Percentiles rank a stretch among this genome's conserved stretches.
phyloP scores from a whole-genome alignment of 2,888 invertebrate species.

The Nemotelus pantherinus region DNA sequence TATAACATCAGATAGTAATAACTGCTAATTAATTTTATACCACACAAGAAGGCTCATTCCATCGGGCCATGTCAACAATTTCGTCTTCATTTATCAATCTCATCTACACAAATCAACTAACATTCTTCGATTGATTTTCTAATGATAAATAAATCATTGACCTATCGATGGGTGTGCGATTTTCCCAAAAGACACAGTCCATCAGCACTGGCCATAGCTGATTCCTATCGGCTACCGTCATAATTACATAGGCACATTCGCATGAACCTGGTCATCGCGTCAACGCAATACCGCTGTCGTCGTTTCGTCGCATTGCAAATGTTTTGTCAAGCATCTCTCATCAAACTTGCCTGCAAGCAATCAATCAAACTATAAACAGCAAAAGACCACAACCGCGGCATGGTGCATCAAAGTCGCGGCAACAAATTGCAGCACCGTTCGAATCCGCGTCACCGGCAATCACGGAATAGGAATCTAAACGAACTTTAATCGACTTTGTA shows the following conservation, averaged over 20 bases:
- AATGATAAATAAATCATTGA: slow-evolving; percentile 8
- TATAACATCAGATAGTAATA: too few relatives aligned
- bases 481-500: slow-evolving; percentile 43
- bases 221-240: neutral
- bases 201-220: slow-evolving; percentile 21
- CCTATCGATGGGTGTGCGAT: neutral
- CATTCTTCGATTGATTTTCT: neutral
- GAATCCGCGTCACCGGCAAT: slow-evolving; percentile 19
- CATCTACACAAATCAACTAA: neutral
- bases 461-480: slow-evolving; percentile 38
- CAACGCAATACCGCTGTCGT: too few relatives aligned
- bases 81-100: too few relatives aligned
- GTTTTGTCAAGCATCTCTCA: neutral
- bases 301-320: neutral
- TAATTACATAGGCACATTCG: neutral
- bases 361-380: slow-evolving; percentile 31
- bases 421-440: neutral
- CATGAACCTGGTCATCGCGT: neutral
- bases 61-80: too few relatives aligned
- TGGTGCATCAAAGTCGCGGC: slow-evolving; percentile 3
- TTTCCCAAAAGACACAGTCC: neutral
- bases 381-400: slow-evolving; percentile 34
- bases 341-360: slow-evolving; percentile 30
- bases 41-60: too few relatives aligned
- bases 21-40: too few relatives aligned